A percentile compares a stretch with the other conserved stretches of the same genome.
Conservation (phyloP, 2,113 vertebrate species). For the Tachuris rubrigastra region DNA sequence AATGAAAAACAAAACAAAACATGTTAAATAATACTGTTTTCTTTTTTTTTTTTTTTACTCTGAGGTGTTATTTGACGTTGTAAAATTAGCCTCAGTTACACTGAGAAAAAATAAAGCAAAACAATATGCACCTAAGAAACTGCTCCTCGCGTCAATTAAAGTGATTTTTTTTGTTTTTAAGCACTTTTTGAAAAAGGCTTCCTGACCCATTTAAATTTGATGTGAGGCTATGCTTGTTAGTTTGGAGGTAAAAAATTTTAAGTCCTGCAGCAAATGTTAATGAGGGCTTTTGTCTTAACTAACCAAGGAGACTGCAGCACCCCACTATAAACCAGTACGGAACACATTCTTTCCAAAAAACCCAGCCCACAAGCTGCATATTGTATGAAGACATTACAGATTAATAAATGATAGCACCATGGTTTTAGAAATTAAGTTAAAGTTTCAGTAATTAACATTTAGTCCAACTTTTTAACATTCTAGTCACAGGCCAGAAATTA, state of each 20-base stretch:
- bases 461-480: conserved; percentile 90
- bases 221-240: conserved; percentile 80
- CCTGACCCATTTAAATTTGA: conserved; percentile 78
- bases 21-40: conserved; percentile 81
- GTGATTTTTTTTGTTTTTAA: conserved; percentile 72
- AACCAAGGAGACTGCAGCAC: conserved; percentile 84
- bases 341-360: conserved; percentile 80
- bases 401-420: conserved; percentile 96
- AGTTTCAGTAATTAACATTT: conserved; percentile 91
- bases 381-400: conserved; percentile 84
- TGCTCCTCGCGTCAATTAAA: conserved; percentile 80
- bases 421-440: conserved; percentile 88
- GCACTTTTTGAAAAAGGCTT: conserved; percentile 75
- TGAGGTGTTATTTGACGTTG: conserved; percentile 80
- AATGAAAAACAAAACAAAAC: conserved; percentile 72
- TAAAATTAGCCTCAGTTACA: conserved; percentile 91
- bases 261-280: conserved; percentile 85
- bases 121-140: conserved; percentile 77
- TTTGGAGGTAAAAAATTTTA: conserved; percentile 87
- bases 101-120: conserved; percentile 85
- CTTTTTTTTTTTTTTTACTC: conserved; percentile 71
- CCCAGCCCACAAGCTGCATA: conserved; percentile 91
- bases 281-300: conserved; percentile 85
- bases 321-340: conserved; percentile 78
- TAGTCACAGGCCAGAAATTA: conserved; percentile 91